Base-by-base conservation (phyloP, 2,888 invertebrate genomes). In the Sarcophaga variegata region DNA sequence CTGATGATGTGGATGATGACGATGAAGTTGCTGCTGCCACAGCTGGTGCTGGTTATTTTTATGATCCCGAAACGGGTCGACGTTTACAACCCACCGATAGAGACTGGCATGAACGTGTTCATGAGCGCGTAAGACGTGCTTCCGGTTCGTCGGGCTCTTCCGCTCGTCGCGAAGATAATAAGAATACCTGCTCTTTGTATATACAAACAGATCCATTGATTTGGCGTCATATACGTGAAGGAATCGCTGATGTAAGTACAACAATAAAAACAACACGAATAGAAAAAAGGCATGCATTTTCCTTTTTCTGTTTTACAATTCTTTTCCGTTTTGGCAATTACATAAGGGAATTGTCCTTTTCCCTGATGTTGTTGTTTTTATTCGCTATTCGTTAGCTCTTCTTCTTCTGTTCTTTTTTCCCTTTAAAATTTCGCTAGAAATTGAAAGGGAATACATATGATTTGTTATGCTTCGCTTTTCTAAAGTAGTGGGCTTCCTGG, bases 161-260 rank as follows among this genome's bases (percentile, higher is more conserved):
- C 72, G 83, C 85, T 62, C 90, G 91, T 10, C 95, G 95, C 89
- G 96, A 96, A 90, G 95, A 97, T 92, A 96, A 96, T 92, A 96
- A 96, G 90, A 97, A 97, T 94, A 97, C 98, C 83, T 99, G 99
- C 94, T 98, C 98, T 81, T 95, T 99, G 89, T 99, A 97, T 94
- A 98, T 99, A 94, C 99, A 99, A 94, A 99, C 99, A 27, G 99
- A 99, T 94, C 99, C 99, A 89, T 96, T 98, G 90, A 97, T 99
- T 93, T 99, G 99, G 98, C 96, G 97, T 92, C 98, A 99, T 93
- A 97, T 99, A 91, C 95, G 97, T 90, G 97, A 96, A 91, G 96
- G 96, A 84, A 96, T 96, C 91, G 95, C 96, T 83, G 97, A 97
- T 94, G 97, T 97, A 93, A 95, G 92, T 90, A 71, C 3, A 66